Percentiles rank a stretch among this genome's conserved stretches.
These are phyloP conservation scores for Tapirus indicus DNA, from an alignment of 2,797 vertebrate species.

Conservation along the genomic window DNA sequence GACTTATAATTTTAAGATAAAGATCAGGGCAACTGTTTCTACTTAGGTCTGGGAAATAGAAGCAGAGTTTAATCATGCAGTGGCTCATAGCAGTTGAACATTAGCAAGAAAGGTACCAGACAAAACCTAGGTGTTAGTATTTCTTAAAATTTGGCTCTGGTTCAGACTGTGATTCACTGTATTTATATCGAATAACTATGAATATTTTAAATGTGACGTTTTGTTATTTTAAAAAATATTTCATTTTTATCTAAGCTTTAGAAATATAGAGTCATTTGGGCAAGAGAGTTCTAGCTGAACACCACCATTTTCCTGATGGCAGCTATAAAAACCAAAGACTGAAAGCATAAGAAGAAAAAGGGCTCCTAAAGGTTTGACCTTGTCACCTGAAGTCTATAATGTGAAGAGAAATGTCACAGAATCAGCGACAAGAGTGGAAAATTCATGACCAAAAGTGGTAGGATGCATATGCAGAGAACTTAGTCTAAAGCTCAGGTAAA, in stretches of 20 bases:
- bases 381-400: background rate
- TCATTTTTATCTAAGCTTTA: slow-evolving; percentile 61
- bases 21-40: slow-evolving; percentile 61
- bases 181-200: slow-evolving; percentile 26
- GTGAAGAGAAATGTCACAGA: slow-evolving; percentile 24
- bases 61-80: background rate
- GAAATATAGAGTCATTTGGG: slow-evolving; percentile 12
- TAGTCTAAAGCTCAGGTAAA: background rate
- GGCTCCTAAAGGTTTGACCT: background rate
- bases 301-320: background rate
- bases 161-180: slow-evolving; percentile 31
- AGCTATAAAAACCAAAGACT: background rate
- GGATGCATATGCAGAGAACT: background rate
- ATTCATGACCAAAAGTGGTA: background rate
- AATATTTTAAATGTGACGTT: slow-evolving; percentile 29
- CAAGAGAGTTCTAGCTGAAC: background rate
- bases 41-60: slow-evolving; percentile 58
- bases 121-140: slow-evolving; percentile 24
- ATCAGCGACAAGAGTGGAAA: background rate
- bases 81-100: slow-evolving; percentile 28
- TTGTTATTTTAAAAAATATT: slow-evolving; percentile 55
- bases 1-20: slow-evolving; percentile 70
- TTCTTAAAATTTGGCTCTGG: slow-evolving; percentile 31
- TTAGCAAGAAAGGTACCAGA: slow-evolving; percentile 40
- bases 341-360: slow-evolving; percentile 19